Base-by-base conservation (phyloP, 2,888 invertebrate genomes). In the Epinotia nisella region DNA sequence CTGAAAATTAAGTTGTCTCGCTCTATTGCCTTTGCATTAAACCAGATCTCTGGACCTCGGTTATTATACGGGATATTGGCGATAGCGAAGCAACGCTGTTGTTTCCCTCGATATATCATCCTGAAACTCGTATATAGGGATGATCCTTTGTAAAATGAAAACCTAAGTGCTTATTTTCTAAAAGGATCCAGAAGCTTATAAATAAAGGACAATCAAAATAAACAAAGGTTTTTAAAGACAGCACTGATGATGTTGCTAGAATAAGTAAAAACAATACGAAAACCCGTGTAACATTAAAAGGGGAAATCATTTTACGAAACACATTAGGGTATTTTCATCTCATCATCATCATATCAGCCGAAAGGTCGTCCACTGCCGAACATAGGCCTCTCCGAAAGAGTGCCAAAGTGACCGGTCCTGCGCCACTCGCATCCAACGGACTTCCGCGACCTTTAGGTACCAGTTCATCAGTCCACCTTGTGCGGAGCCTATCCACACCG, bases 1-100 rank as follows among this genome's bases (percentile, higher is more conserved):
- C 89, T 89, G 91, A 91, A 92, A 92, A 93, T 92, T 90, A 91
- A 90, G 90, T 91, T 90, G 88, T 85, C 82, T 81, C 88, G 91
- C 89, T 90, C 90, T 90, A 91, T 91, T 92, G 91, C 91, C 87
- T 89, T 87, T 85, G 87, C 90, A 92, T 91, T 89, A 90, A 90
- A 86, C 87, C 86, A 83, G 82, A 51, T 69, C 67, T 67, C 61
- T 24, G 55, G 56, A 64, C 68, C 59, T 49, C 41, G 62, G 39
- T 51, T 69, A 69, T 64, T 64, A 53, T 64, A 53, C 58, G 58
- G 58, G 41, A 5, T 51, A 53, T 64, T 19, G 39, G 41, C 60
- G 29, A 64, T 64, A 29, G 41, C 4, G 59, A 58, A 53, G 72
- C 67, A 67, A 39, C 56, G 29, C 45, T 61, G 45, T 24, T 62